Base-by-base conservation (phyloP, 2,797 vertebrate genomes). In the Tinamus major region DNA sequence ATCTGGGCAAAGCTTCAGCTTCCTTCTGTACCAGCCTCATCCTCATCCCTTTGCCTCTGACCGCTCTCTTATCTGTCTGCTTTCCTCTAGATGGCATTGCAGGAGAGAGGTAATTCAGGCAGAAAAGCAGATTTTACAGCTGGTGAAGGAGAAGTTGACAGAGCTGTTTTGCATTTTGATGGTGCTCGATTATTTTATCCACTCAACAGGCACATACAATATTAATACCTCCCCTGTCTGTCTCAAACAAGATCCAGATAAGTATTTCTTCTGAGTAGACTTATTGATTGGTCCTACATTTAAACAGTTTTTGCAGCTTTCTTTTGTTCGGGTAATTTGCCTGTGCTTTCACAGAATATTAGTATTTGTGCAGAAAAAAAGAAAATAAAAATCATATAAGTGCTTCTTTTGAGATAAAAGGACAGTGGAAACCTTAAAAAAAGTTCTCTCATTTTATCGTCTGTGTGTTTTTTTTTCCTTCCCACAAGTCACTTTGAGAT, bases 71-170 rank as follows among this genome's bases (percentile, higher is more conserved):
- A 14, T 78, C 82, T 48, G 42, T 10, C 72, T 23, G 67, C 24
- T 56, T 88, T 95, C 95, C 95, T 95, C 92, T 96, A 96, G 95
- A 72, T 94, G 93, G 96, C 94, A 90, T 93, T 94, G 82, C 82
- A 94, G 92, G 93, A 95, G 90, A 96, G 96, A 95, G 49, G 83
- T 87, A 95, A 91, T 88, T 90, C 70, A 2, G 23, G 55, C 11
- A 48, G 41, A 74, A 88, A 86, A 88, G 82, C 15, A 79, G 82
- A 17, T 21, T 37, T 65, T 8, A 3, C 48, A 85, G 74, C 41
- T 62, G 37, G 71, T 46, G 65, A 70, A 78, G 13, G 3, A 31
- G 12, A 46, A 93, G 61, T 82, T 81, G 77, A 83, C 74, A 74
- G 61, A 79, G 29, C 53, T 23, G 21, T n/a, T 93, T 92, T 92